These are phyloP conservation scores for Mimas tiliae DNA, from an alignment of 2,888 invertebrate species.

Conservation along the genomic window DNA sequence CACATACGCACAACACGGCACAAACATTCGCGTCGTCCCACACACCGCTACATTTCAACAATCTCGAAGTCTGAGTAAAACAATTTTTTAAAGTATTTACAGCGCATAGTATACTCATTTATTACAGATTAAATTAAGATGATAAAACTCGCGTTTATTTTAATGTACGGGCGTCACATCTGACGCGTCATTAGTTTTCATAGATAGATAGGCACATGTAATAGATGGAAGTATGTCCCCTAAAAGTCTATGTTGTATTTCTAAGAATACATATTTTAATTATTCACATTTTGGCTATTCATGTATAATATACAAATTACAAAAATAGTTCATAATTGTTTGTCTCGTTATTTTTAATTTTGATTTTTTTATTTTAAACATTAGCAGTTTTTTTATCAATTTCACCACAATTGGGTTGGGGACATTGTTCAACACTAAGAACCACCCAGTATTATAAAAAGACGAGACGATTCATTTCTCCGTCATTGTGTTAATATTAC, in stretches of 20 bases:
- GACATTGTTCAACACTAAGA: not conserved
- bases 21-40: constrained; percentile 27
- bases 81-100: constrained; percentile 53
- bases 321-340: constrained; percentile 66
- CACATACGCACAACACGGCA: not conserved
- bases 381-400: not conserved
- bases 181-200: constrained; percentile 44
- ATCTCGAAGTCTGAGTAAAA: constrained; percentile 64
- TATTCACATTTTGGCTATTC: constrained; percentile 83
- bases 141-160: constrained; percentile 41
- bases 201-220: constrained; percentile 61
- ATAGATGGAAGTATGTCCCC: constrained; percentile 64
- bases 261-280: constrained; percentile 78
- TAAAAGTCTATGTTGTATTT: constrained; percentile 65
- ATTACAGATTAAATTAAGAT: constrained; percentile 40
- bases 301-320: constrained; percentile 82
- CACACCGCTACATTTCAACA: constrained; percentile 42
- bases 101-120: constrained; percentile 50
- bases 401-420: not conserved
- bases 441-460: too few relatives aligned
- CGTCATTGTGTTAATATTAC: not conserved
- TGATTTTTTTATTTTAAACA: constrained; percentile 7
- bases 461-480: too few relatives aligned
- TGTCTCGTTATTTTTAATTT: constrained; percentile 53
- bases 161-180: constrained; percentile 29